Conservation (phyloP, 2,797 vertebrate genomes). For the Halcyon leucocephala region DNA sequence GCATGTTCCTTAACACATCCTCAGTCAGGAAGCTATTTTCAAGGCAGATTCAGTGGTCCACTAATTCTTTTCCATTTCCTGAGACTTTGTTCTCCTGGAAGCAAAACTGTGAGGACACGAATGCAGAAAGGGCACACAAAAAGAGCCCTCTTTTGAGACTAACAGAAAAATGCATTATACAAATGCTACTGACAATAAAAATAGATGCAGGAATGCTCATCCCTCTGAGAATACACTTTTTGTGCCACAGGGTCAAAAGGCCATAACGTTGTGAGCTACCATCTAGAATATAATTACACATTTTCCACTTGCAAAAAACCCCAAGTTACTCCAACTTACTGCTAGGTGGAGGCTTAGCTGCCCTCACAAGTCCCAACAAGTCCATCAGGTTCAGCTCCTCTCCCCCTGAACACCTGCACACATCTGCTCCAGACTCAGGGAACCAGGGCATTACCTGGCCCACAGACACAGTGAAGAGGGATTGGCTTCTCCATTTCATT, state of each 20-base stretch:
- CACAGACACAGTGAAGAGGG: neutral
- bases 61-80: conserved; percentile 5
- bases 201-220: neutral
- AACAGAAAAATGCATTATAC: neutral
- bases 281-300: neutral
- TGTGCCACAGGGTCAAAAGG: neutral
- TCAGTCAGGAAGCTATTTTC: neutral
- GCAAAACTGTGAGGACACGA: neutral
- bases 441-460: neutral
- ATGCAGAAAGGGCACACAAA: neutral
- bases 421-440: neutral
- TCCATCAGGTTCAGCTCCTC: neutral
- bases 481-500: neutral
- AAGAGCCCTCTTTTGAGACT: neutral
- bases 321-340: neutral
- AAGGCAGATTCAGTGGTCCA: neutral
- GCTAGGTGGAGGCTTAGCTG: neutral
- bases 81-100: neutral
- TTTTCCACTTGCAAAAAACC: neutral
- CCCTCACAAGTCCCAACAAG: neutral
- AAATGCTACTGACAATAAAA: neutral
- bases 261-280: neutral
- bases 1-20: neutral
- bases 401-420: neutral
- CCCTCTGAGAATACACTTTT: neutral